phyloP scores from a whole-genome alignment of 2,797 vertebrate genomes.

The Myiotriccus ornatus region DNA sequence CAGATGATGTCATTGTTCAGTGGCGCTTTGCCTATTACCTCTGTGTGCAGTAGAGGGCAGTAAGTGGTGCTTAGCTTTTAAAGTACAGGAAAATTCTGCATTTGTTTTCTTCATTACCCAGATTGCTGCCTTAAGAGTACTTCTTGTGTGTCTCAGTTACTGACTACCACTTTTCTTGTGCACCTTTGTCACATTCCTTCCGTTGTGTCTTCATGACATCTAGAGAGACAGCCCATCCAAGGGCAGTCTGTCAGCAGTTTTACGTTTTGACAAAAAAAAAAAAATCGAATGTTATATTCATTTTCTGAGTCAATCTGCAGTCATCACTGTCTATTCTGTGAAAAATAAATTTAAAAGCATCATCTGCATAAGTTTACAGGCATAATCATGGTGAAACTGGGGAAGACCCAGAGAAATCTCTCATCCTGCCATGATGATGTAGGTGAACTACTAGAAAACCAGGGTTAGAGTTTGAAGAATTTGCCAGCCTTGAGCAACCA shows the following conservation, averaged over 20 bases:
- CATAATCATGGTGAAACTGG: background rate
- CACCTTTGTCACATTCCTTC: background rate
- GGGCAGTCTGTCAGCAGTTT: background rate
- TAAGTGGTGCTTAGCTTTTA: background rate
- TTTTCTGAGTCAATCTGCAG: background rate
- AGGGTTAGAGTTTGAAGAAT: background rate
- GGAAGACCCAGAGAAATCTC: background rate
- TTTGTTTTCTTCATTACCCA: background rate
- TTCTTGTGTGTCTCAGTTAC: background rate
- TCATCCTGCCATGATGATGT: background rate
- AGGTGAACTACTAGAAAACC: background rate
- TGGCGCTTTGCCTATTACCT: background rate
- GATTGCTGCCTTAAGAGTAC: background rate
- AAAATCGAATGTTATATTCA: background rate
- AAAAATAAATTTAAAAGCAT: too few species aligned
- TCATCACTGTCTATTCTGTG: background rate
- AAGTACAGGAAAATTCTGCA: background rate
- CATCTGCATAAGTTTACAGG: background rate
- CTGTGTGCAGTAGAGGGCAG: conserved; percentile 18
- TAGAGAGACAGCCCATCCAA: background rate
- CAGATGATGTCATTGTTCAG: background rate
- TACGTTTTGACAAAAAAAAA: background rate
- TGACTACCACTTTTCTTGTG: background rate
- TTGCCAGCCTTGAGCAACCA: background rate
- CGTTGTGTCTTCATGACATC: background rate